Evolutionary conservation across 1,140 invertebrate species (phyloP).

Genomic region (Hypothenemus hampei): DNA sequence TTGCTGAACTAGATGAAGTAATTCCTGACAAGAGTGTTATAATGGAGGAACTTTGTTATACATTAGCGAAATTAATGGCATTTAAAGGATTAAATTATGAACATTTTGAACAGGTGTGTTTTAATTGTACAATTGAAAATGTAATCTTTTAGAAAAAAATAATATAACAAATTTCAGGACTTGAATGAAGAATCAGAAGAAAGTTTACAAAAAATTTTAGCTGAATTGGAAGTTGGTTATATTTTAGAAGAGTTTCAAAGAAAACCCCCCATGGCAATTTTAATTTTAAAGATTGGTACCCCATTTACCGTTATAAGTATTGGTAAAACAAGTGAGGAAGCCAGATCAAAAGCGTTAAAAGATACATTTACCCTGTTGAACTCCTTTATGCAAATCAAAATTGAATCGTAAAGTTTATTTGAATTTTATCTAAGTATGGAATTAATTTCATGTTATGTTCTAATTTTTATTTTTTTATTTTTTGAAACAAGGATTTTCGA

Average conservation of each 20-base stretch:
- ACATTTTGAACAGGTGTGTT: slow-evolving; percentile 28
- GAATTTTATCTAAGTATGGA: no score
- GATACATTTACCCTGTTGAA: slow-evolving; percentile 25
- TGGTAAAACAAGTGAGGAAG: slow-evolving; percentile 21
- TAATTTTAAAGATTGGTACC: slow-evolving; percentile 30
- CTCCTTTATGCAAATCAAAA: slow-evolving; percentile 16
- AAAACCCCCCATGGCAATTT: slow-evolving; percentile 18
- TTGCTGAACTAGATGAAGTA: slow-evolving; percentile 23
- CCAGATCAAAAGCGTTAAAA: slow-evolving; percentile 16
- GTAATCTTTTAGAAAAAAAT: slow-evolving; percentile 2
- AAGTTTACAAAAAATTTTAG: slow-evolving; percentile 27
- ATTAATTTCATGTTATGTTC: no score
- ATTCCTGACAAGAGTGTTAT: slow-evolving; percentile 31
- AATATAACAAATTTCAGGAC: slow-evolving; percentile 26
- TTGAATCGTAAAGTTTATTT: no score
- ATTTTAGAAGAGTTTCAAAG: slow-evolving; percentile 25
- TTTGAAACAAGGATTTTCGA: not conserved
- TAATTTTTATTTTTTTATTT: no score
- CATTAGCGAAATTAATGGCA: slow-evolving; percentile 29
- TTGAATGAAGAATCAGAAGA: slow-evolving; percentile 24
- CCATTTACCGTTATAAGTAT: slow-evolving; percentile 31
- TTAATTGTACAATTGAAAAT: not conserved
- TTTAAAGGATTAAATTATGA: slow-evolving; percentile 27
- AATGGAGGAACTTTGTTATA: slow-evolving; percentile 25
- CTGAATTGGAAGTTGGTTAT: slow-evolving; percentile 30